Base-by-base conservation (phyloP, 2,888 invertebrate genomes). In the Spatulosminthurus flaviceps region DNA sequence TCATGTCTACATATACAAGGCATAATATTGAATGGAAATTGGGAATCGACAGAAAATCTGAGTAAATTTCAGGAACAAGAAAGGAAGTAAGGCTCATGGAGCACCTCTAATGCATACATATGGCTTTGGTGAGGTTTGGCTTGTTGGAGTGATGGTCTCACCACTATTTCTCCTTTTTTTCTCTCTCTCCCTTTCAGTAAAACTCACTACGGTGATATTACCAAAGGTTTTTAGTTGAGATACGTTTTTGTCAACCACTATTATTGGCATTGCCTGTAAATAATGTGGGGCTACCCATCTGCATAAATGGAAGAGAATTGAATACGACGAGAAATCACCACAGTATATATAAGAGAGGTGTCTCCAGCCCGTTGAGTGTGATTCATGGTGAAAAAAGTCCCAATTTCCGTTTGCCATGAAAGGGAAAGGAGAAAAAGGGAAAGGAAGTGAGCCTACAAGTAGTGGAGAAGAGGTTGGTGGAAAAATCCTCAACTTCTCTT, bases 321-420 rank as follows among this genome's bases (percentile, higher is more conserved):
- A 42, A 22, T 71, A 22, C 42, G 29, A 61, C 51, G 61, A 60
- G 73, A 73, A 73, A 73, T 42, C 60, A 74, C 74, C 26, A 28
- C 13, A 67, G 67, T 29, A 67, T n/a, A n/a, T n/a, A n/a, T 19
- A 19, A 9, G 34, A 34, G 67, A 67, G 67, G 67, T 67, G 67
- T 67, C 21, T 74, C 61, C 51, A 60, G 21, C n/a, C 21, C 29
- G 24, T 51, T 28, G 60, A 34, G 74, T 61, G 9, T 34, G 74
- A 74, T 74, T 74, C 74, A 74, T 64, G 74, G 34, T 61, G 74
- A 74, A 74, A 64, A 74, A 74, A 74, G 61, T 34, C 74, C 61
- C 74, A 74, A 73, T 74, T 74, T 74, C 74, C 64, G 74, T 34
- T 74, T 34, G 64, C 64, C 29, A 34, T 34, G 64, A 42, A 75